These are phyloP conservation scores for Nephrotoma guestfalica DNA, from an alignment of 2,888 invertebrate species.

Conservation along the genomic window DNA sequence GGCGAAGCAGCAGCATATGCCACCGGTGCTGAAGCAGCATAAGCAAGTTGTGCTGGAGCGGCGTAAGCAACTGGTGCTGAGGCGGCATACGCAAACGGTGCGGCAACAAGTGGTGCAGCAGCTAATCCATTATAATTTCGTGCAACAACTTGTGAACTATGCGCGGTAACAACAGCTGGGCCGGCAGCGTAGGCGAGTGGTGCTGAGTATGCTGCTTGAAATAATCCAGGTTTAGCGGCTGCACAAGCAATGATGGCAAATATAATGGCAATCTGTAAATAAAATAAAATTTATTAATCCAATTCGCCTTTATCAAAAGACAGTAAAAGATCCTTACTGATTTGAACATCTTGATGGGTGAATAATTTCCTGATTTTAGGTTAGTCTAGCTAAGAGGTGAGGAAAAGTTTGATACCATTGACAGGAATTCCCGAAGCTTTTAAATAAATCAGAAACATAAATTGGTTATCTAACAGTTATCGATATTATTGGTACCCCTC, in stretches of 20 bases:
- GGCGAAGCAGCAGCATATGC: no score
- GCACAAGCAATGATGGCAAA: constrained; percentile 18
- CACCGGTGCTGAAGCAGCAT: constrained; percentile 19
- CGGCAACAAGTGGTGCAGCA: constrained; percentile 20
- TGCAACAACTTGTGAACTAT: constrained; percentile 37
- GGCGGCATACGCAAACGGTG: constrained; percentile 17
- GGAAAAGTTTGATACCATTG: no score
- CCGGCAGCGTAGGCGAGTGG: constrained; percentile 36
- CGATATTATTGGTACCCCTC: no score
- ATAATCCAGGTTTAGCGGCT: constrained; percentile 13
- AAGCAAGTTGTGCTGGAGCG: constrained; percentile 23
- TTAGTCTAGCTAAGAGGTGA: no score
- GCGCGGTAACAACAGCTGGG: constrained; percentile 17
- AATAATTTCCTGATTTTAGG: no score
- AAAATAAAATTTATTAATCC: not conserved
- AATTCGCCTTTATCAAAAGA: no score
- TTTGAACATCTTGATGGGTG: no score
- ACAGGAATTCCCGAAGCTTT: no score
- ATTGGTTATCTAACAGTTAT: no score
- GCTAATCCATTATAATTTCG: constrained; percentile 38
- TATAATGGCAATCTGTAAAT: constrained; percentile 1
- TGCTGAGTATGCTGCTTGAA: constrained; percentile 11
- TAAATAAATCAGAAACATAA: no score
- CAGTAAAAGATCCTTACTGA: no score
- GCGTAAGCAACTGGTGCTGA: constrained; percentile 23